These are phyloP conservation scores for Megaceryle torquata DNA, from an alignment of 2,113 vertebrate genomes.

Conservation along the genomic window DNA sequence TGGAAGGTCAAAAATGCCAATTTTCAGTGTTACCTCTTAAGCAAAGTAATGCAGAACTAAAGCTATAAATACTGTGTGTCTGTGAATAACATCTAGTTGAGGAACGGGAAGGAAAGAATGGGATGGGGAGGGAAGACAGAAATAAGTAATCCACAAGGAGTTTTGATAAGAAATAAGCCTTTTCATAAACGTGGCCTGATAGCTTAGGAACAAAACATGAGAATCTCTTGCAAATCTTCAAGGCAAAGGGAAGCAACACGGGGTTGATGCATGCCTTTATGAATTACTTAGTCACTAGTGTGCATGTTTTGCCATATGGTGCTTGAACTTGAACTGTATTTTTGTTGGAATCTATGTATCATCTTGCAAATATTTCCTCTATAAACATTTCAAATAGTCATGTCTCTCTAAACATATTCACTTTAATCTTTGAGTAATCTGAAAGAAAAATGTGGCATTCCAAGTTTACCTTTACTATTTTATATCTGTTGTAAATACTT, in stretches of 20 bases:
- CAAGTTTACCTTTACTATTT: conserved; percentile 38
- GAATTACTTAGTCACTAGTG: conserved; percentile 53
- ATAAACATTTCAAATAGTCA: conserved; percentile 72
- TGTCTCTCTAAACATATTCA: conserved; percentile 65
- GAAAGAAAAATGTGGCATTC: conserved; percentile 50
- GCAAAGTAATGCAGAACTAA: not conserved
- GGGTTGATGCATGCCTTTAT: conserved; percentile 16
- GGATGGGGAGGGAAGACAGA: not conserved
- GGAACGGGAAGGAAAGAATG: not conserved
- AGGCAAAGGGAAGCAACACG: conserved; percentile 8
- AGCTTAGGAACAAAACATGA: not conserved
- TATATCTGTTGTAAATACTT: not conserved
- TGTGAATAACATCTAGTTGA: not conserved
- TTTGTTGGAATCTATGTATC: conserved; percentile 65
- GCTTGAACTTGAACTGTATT: conserved; percentile 63
- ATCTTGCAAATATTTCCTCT: conserved; percentile 72
- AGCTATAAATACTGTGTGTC: not conserved
- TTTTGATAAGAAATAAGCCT: not conserved
- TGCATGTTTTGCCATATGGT: conserved; percentile 59
- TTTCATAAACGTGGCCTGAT: not conserved
- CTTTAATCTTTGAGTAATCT: conserved; percentile 65
- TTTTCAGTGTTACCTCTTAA: not conserved
- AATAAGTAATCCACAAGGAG: not conserved
- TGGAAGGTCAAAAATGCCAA: not conserved
- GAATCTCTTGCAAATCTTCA: not conserved